Evolutionary conservation across 2,113 vertebrate species (phyloP).

Genomic region (Aptenodytes patagonicus): DNA sequence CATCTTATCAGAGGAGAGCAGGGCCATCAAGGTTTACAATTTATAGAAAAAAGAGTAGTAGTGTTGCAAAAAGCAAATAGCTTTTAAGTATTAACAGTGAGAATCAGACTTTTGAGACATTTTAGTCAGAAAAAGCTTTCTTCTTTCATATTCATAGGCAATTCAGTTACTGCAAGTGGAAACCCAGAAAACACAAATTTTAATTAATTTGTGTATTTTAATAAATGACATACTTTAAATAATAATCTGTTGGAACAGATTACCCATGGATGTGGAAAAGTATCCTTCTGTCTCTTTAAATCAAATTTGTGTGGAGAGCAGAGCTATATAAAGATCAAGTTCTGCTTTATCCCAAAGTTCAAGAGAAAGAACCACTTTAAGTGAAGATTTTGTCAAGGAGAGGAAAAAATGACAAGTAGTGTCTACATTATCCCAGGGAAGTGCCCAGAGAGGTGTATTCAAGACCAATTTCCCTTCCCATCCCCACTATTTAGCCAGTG

Average conservation of each 20-base stretch:
- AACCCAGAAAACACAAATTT: neutral
- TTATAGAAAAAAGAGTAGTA: neutral
- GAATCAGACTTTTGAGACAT: neutral
- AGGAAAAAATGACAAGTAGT: neutral
- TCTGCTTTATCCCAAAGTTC: neutral
- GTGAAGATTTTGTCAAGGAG: neutral
- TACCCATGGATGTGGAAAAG: neutral
- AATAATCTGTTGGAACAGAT: neutral
- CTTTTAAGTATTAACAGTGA: neutral
- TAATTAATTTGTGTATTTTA: neutral
- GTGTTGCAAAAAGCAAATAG: neutral
- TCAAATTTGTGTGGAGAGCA: neutral
- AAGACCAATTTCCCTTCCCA: neutral
- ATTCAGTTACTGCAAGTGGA: neutral
- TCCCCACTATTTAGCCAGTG: neutral
- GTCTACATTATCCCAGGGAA: neutral
- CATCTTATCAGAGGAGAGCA: neutral
- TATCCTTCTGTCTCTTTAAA: neutral
- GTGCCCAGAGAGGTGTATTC: neutral
- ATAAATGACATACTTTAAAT: neutral
- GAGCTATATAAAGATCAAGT: neutral
- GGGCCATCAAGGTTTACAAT: neutral
- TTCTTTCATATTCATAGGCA: neutral
- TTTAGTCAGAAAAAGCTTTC: neutral
- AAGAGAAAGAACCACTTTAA: neutral